Conservation (phyloP, 2,113 vertebrate genomes). For the Halcyon senegalensis region DNA sequence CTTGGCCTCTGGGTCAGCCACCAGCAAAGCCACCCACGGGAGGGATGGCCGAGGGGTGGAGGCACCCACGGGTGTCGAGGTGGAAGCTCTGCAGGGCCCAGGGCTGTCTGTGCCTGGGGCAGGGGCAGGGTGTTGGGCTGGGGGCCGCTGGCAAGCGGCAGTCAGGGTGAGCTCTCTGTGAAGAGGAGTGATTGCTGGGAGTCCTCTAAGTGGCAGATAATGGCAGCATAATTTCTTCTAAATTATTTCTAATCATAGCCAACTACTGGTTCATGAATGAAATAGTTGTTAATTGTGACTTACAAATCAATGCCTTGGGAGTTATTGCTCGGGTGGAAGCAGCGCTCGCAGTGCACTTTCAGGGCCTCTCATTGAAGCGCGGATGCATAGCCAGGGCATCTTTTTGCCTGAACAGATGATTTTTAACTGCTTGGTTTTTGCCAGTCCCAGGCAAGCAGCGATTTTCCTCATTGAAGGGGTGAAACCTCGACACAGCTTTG, state of each 20-base stretch:
- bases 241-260: slow-evolving; percentile 64
- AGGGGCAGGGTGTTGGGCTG: not conserved
- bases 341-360: not conserved
- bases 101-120: not conserved
- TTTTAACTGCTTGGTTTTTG: not conserved
- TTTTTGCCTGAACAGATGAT: not conserved
- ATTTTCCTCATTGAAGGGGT: not conserved
- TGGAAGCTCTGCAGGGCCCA: not conserved
- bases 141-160: not conserved
- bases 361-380: not conserved
- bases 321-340: not conserved
- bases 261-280: slow-evolving; percentile 37
- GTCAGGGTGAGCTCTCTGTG: not conserved
- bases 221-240: slow-evolving; percentile 50
- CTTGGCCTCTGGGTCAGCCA: not conserved
- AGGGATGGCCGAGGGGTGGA: accelerated
- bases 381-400: not conserved
- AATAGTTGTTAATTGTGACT: slow-evolving; percentile 59
- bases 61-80: not conserved
- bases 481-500: not conserved
- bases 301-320: slow-evolving; percentile 44
- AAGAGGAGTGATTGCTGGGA: not conserved
- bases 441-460: not conserved
- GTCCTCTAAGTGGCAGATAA: slow-evolving; percentile 51
- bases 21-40: accelerated